Conservation (phyloP, 2,113 vertebrate species). For the Podilymbus podiceps region DNA sequence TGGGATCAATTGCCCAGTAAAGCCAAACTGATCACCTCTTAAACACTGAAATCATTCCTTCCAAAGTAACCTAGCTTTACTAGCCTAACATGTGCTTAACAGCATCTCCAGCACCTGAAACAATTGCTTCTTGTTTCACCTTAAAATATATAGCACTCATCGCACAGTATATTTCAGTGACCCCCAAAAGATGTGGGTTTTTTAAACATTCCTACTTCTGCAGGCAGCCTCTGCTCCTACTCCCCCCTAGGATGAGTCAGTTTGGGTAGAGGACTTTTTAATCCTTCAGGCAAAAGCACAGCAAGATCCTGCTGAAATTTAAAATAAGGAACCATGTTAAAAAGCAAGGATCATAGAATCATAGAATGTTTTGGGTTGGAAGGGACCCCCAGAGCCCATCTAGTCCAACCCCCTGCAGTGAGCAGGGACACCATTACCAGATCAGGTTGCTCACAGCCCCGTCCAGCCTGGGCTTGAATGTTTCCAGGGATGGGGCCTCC, state of each 20-base stretch:
- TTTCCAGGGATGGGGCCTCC: no score
- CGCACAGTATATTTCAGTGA: background rate
- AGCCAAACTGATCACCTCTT: background rate
- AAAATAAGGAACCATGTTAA: background rate
- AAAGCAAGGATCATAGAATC: background rate
- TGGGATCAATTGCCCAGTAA: background rate
- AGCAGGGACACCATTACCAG: no score
- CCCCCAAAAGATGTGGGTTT: background rate
- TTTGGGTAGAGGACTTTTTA: background rate
- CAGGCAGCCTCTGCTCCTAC: background rate
- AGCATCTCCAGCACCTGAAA: background rate
- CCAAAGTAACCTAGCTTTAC: background rate
- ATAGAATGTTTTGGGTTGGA: no score
- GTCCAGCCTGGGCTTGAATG: no score
- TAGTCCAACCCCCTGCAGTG: no score
- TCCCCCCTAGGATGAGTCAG: background rate
- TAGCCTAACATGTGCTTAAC: background rate
- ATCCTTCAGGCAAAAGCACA: background rate
- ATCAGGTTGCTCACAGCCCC: no score
- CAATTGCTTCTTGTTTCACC: background rate
- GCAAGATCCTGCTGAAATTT: background rate
- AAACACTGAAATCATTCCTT: background rate
- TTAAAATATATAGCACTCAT: background rate
- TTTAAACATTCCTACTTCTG: background rate
- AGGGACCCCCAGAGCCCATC: no score